Conservation (phyloP, 2,113 vertebrate species). For the Corydoras maculifer region DNA sequence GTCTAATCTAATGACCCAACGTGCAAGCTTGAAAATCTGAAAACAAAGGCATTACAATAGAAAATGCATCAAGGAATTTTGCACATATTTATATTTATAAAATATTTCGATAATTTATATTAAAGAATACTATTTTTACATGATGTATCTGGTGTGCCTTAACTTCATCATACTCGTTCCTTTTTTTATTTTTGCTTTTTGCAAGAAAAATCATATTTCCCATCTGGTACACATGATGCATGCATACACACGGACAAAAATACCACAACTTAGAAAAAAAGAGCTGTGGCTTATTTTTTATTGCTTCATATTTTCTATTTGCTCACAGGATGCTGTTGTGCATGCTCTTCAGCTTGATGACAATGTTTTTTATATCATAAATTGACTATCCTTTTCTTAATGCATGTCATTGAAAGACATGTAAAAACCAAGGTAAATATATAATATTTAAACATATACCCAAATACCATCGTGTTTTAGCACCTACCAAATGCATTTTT, state of each 20-base stretch:
- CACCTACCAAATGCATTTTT: no score
- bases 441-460: no score
- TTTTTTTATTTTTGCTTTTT: slow-evolving; percentile 18
- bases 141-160: slow-evolving; percentile 56
- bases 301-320: slow-evolving; percentile 6
- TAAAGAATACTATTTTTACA: slow-evolving; percentile 99
- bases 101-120: slow-evolving; percentile 99
- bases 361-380: background rate
- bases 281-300: slow-evolving; percentile 29
- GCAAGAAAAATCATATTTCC: slow-evolving; percentile 12
- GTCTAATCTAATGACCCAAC: slow-evolving; percentile 78
- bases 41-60: slow-evolving; percentile 66
- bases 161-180: slow-evolving; percentile 24
- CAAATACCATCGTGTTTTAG: no score
- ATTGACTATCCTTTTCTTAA: no score
- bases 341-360: slow-evolving; percentile 25
- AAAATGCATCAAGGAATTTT: slow-evolving; percentile 78
- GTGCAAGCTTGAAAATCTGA: slow-evolving; percentile 88
- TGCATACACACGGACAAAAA: slow-evolving; percentile 9
- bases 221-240: background rate
- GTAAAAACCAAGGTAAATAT: no score
- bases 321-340: slow-evolving; percentile 31
- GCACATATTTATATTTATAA: slow-evolving; percentile 99
- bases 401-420: no score
- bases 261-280: slow-evolving; percentile 36